Base-by-base conservation (phyloP, 2,888 invertebrate genomes). In the Phragmatobia fuliginosa region DNA sequence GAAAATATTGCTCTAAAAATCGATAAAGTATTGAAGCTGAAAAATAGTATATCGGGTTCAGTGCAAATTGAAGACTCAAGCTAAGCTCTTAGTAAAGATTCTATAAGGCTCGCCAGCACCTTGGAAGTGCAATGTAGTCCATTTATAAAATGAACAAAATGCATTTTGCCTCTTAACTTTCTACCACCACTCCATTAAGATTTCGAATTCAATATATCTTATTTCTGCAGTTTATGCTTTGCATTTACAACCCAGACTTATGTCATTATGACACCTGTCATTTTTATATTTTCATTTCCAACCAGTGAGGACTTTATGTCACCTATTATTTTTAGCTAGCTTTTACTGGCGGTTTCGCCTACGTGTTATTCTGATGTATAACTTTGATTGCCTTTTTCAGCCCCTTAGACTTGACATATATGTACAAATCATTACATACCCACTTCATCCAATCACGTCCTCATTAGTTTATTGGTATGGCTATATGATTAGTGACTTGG, bases 11-110 rank as follows among this genome's bases (percentile, higher is more conserved):
- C 33, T 33, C 7, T 5, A 3, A 33, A 33, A 33, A 33, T 5
- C 7, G 7, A 5, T 33, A 33, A 33, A 33, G 33, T 7, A 33
- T 7, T 5, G 7, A 33, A 33, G 3, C 3, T 33, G 7, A 33
- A 33, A 36, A 36, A 36, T 36, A 31, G 28, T 31, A 58, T 18
- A 31, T 63, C 52, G 60, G 66, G 70, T 63, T 71, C 70, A 64
- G 32, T 38, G 62, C 61, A 66, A 41, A 33, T 33, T 33, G 33
- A 33, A 5, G 33, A 33, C 33, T 33, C 33, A 33, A 33, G 33
- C 7, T 33, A 33, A 33, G 5, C 33, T 33, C 33, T n/a, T n/a
- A n/a, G n/a, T n/a, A n/a, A n/a, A n/a, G n/a, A n/a, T 58, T 68
- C 18, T 38, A 38, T 60, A 59, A 60, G 32, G 49, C 65, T 38